A percentile compares a stretch with the other conserved stretches of the same genome.
Evolutionary conservation across 2,888 invertebrate species (phyloP).

Genomic region (Drosophila pseudotakahashii): DNA sequence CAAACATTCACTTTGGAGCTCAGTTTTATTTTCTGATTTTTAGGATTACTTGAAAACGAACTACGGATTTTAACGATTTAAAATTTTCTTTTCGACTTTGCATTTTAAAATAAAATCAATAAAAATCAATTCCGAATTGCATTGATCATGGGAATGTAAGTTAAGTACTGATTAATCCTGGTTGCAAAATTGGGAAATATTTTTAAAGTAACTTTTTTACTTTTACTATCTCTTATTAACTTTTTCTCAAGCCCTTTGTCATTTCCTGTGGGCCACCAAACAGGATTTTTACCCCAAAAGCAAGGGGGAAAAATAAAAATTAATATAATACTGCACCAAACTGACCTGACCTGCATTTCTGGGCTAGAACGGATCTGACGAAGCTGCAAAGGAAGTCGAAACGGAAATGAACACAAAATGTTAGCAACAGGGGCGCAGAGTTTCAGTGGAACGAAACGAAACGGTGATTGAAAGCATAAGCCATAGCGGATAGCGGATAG

Average conservation of each 20-base stretch:
- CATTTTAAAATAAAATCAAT: background rate
- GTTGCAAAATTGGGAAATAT: background rate
- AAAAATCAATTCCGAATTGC: background rate
- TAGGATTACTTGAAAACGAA: constrained; percentile 7
- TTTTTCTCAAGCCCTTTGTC: constrained; percentile 2
- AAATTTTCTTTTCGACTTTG: too few relatives aligned
- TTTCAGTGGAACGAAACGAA: constrained; percentile 7
- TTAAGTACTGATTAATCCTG: background rate
- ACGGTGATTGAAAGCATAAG: constrained; percentile 61
- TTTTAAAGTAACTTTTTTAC: too few relatives aligned
- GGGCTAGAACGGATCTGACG: constrained; percentile 28
- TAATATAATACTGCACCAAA: constrained; percentile 59
- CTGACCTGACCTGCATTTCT: constrained; percentile 72
- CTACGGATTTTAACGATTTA: too few relatives aligned
- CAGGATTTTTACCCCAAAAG: constrained; percentile 36
- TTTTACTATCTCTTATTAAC: too few relatives aligned
- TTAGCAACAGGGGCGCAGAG: constrained; percentile 22
- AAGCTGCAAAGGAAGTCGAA: constrained; percentile 51
- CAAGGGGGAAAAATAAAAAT: constrained; percentile 31
- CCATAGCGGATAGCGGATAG: constrained; percentile 46
- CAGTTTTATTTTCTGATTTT: constrained; percentile 24
- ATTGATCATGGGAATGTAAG: constrained; percentile 4
- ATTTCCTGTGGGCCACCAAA: constrained; percentile 29
- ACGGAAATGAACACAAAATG: constrained; percentile 68
- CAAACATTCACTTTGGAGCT: constrained; percentile 12